Evolutionary conservation across 2,888 invertebrate genomes (phyloP).

Genomic region (Limnephilus lunatus): DNA sequence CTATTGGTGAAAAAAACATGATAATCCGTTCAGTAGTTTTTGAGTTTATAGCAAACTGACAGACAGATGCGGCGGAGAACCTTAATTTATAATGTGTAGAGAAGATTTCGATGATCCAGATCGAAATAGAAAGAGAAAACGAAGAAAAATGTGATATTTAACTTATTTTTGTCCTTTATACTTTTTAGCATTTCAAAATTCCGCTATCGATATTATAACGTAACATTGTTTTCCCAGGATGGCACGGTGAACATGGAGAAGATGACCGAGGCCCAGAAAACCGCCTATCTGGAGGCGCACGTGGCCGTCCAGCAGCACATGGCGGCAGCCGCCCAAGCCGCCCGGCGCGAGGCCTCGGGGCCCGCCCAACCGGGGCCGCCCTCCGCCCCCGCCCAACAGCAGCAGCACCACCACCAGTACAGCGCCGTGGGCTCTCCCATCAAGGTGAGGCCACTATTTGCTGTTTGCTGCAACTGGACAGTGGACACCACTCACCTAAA

Average conservation of each 20-base stretch:
- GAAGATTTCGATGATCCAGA: no score
- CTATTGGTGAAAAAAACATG: no score
- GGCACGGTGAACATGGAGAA: constrained; percentile 86
- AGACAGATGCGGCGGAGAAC: no score
- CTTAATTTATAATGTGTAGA: no score
- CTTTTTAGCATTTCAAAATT: no score
- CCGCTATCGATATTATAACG: not conserved
- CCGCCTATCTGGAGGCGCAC: constrained; percentile 85
- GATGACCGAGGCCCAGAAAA: constrained; percentile 86
- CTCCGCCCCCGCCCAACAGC: constrained; percentile 75
- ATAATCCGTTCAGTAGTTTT: no score
- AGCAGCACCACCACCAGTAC: constrained; percentile 71
- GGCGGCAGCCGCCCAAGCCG: constrained; percentile 83
- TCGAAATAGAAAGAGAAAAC: no score
- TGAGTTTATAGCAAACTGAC: no score
- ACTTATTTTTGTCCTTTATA: no score
- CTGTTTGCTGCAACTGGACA: not conserved
- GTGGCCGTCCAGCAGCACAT: constrained; percentile 87
- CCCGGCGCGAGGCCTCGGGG: constrained; percentile 71
- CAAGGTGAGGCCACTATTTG: constrained; percentile 67
- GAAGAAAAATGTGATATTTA: no score
- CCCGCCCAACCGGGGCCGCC: constrained; percentile 27
- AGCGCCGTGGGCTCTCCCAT: constrained; percentile 74
- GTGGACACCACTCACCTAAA: no score
- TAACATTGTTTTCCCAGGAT: constrained; percentile 72